Percentiles rank a stretch among this genome's conserved stretches.
Evolutionary conservation across 1,140 invertebrate species (phyloP).

Genomic region (Papilio helenus): DNA sequence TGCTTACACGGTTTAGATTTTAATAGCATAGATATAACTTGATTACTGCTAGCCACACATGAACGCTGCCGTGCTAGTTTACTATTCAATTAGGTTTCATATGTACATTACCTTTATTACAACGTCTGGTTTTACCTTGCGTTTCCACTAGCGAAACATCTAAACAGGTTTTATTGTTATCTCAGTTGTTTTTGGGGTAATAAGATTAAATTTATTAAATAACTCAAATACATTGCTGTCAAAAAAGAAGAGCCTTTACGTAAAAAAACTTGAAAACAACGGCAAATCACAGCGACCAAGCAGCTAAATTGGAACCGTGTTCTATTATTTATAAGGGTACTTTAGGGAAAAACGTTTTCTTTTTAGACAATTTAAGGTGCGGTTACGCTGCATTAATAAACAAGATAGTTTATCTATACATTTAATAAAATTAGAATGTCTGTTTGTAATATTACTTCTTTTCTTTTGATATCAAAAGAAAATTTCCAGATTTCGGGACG

Average conservation of each 20-base stretch:
- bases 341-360: background rate
- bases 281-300: background rate
- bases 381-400: too few relatives aligned
- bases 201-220: too few relatives aligned
- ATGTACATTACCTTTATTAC: background rate
- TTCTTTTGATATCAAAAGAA: too few relatives aligned
- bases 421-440: too few relatives aligned
- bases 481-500: too few relatives aligned
- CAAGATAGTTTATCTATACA: too few relatives aligned
- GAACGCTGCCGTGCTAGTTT: background rate
- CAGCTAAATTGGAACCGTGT: constrained; percentile 5
- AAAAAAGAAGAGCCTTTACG: background rate
- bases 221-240: too few relatives aligned
- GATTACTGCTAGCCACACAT: background rate
- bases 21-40: background rate
- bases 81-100: background rate
- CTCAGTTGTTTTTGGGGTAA: too few relatives aligned
- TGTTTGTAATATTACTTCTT: too few relatives aligned
- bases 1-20: background rate
- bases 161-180: background rate
- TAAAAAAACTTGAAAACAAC: background rate
- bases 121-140: background rate
- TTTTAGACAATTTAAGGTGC: background rate
- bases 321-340: constrained; percentile 1
- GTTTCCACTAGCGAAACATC: background rate